Conservation (phyloP, 1,140 invertebrate species). For the Bicyclus anynana region DNA sequence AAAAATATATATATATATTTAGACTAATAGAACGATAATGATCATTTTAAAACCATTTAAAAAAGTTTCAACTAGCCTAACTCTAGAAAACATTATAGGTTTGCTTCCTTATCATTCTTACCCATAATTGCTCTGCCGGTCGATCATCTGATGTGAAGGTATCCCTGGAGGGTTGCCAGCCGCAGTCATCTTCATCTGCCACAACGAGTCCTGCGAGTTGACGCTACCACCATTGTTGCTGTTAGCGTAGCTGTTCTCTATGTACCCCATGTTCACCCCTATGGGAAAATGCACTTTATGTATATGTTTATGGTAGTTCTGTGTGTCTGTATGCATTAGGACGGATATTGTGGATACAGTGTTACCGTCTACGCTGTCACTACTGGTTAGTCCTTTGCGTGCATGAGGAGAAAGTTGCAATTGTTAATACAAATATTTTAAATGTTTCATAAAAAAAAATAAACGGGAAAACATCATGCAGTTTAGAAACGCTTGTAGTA, state of each 20-base stretch:
- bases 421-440: constrained; percentile 2
- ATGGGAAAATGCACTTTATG: constrained; percentile 24
- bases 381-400: constrained; percentile 67
- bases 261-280: constrained; percentile 89
- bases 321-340: constrained; percentile 28
- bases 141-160: constrained; percentile 76
- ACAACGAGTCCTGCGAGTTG: constrained; percentile 95
- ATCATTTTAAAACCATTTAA: too few relatives aligned
- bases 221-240: constrained; percentile 95
- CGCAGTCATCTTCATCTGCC: constrained; percentile 93
- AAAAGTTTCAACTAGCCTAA: too few relatives aligned
- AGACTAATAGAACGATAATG: too few relatives aligned
- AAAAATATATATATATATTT: too few relatives aligned
- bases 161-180: constrained; percentile 79
- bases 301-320: constrained; percentile 5
- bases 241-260: constrained; percentile 94
- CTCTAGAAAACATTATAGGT: too few relatives aligned
- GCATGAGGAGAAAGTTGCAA: constrained; percentile 50
- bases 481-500: too few relatives aligned
- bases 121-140: constrained; percentile 81
- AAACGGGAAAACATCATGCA: not conserved
- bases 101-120: too few relatives aligned
- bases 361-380: constrained; percentile 60
- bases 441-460: not conserved
- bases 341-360: constrained; percentile 25